Base-by-base conservation (phyloP, 2,888 invertebrate genomes). In the Hypercompe scribonia region DNA sequence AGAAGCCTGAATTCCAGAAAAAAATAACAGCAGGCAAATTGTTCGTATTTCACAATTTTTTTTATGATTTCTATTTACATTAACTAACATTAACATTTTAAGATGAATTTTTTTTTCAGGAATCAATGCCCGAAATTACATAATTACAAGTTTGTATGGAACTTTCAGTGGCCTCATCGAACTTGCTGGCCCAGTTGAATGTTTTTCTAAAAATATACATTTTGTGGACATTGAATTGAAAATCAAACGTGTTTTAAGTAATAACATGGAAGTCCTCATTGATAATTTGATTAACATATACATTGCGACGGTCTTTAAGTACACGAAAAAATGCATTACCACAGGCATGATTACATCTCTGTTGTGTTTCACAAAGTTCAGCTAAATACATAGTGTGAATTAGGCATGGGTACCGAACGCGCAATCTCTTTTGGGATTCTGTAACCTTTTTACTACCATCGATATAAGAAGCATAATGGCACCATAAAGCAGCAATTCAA, bases 361-460 rank as follows among this genome's bases (percentile, higher is more conserved):
- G 92, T 93, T 90, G 91, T 91, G 92, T 93, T 95, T 95, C 95
- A 93, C 95, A 87, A 94, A 93, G 90, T 91, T 93, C 91, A 93
- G 95, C 93, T 95, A 94, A 94, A 93, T 88, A 92, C 90, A 88
- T 90, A 88, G 94, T 95, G 94, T 94, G 91, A 95, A 95, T 95
- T 95, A 92, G 91, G 87, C 87, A 89, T 84, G 86, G 87, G 90
- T 88, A 87, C 89, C 88, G 84, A 84, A 83, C 84, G 76, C 80
- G 81, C 81, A 80, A 80, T 79, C 77, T 75, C 73, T 77, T 76
- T 77, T 82, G 79, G 77, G 75, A 74, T 65, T 70, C 73, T 69
- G 72, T 69, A 71, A 58, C 81, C 84, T 82, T 80, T 86, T 84
- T 91, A 90, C 82, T 77, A 76, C 80, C 79, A 76, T 81, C 66